These are phyloP conservation scores for Drosophila albomicans DNA, from an alignment of 1,140 invertebrate genomes.

Conservation along the genomic window DNA sequence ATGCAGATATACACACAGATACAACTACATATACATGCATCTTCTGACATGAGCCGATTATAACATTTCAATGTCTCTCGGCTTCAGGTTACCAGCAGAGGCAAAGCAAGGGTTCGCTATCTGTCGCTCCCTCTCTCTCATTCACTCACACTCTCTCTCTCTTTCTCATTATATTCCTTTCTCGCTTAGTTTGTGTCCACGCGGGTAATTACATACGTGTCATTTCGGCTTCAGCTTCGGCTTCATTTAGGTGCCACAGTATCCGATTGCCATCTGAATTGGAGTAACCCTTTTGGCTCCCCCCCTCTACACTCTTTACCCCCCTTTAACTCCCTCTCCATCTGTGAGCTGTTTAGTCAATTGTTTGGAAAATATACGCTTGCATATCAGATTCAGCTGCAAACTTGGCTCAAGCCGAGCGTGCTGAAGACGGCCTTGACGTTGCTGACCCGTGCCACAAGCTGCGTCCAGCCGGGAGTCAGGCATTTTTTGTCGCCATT, in stretches of 20 bases:
- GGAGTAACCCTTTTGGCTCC: constrained; percentile 58
- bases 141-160: not conserved
- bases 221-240: constrained; percentile 79
- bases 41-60: constrained; percentile 84
- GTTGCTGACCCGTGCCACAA: constrained; percentile 67
- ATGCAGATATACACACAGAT: not conserved
- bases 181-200: constrained; percentile 46
- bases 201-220: constrained; percentile 84
- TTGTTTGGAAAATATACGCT: constrained; percentile 79
- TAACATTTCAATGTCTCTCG: constrained; percentile 82
- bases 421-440: constrained; percentile 71
- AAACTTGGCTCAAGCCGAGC: constrained; percentile 67
- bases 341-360: constrained; percentile 66
- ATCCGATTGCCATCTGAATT: constrained; percentile 69
- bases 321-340: constrained; percentile 13
- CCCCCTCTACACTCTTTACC: not conserved
- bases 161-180: not conserved
- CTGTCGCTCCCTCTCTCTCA: not conserved
- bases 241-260: constrained; percentile 83
- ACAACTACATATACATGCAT: constrained; percentile 40
- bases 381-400: constrained; percentile 54
- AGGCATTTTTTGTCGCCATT: constrained; percentile 27
- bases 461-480: not conserved
- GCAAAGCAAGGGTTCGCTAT: constrained; percentile 26
- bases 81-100: constrained; percentile 42